Conservation (phyloP, 2,888 invertebrate genomes). For the Tenthredo mesomela region DNA sequence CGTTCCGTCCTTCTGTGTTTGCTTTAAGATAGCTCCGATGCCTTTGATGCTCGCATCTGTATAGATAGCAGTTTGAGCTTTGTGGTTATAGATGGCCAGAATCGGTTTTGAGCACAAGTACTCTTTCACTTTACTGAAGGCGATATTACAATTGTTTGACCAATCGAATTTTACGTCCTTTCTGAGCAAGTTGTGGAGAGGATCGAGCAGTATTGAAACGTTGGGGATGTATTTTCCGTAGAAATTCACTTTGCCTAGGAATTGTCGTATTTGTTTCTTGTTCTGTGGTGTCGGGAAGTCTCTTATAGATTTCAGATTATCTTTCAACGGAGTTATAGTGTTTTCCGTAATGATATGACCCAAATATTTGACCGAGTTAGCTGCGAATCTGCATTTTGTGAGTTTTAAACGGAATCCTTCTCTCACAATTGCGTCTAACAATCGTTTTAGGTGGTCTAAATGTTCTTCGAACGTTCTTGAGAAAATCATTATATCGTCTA, state of each 20-base stretch:
- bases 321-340: conserved; percentile 57
- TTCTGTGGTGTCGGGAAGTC: conserved; percentile 56
- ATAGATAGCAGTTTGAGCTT: conserved; percentile 58
- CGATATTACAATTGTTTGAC: conserved; percentile 57
- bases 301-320: conserved; percentile 56
- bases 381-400: conserved; percentile 61
- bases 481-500: conserved; percentile 56
- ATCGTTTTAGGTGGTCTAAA: conserved; percentile 55
- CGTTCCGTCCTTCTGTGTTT: no score
- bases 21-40: no score
- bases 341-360: conserved; percentile 59
- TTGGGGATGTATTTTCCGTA: conserved; percentile 56
- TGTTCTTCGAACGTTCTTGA: conserved; percentile 60
- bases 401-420: conserved; percentile 62
- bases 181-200: conserved; percentile 58
- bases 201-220: conserved; percentile 56
- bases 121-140: conserved; percentile 56
- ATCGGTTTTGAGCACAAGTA: conserved; percentile 60
- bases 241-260: conserved; percentile 59
- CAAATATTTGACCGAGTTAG: conserved; percentile 56
- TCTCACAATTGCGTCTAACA: conserved; percentile 58
- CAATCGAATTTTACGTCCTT: conserved; percentile 59
- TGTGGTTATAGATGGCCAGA: conserved; percentile 60
- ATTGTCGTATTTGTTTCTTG: conserved; percentile 56
- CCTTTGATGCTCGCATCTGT: conserved; percentile 63